Conservation (phyloP, 2,113 vertebrate genomes). For the Hypanus sabinus region DNA sequence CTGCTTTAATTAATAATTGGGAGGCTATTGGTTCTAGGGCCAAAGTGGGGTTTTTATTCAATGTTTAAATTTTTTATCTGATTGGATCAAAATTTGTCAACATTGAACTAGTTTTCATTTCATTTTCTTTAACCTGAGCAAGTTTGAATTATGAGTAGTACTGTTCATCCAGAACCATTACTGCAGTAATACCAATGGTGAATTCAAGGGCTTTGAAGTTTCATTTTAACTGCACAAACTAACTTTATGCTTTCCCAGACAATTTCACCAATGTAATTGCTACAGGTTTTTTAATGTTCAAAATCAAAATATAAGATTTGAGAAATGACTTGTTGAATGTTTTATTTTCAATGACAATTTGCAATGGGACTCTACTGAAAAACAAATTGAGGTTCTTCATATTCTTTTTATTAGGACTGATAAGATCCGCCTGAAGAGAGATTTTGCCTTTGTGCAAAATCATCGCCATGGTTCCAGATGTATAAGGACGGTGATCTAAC, state of each 20-base stretch:
- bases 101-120: not conserved
- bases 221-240: not conserved
- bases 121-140: not conserved
- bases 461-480: not conserved
- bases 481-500: not conserved
- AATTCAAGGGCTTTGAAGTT: not conserved
- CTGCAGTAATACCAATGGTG: not conserved
- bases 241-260: not conserved
- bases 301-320: not conserved
- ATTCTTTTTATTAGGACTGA: slow-evolving; percentile 36
- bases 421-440: slow-evolving; percentile 27
- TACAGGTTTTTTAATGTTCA: not conserved
- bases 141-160: not conserved
- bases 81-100: not conserved
- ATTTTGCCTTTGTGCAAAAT: slow-evolving; percentile 33
- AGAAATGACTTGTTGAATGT: not conserved
- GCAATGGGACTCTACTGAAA: slow-evolving; percentile 5
- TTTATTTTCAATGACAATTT: slow-evolving; percentile 8
- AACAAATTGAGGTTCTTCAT: slow-evolving; percentile 33
- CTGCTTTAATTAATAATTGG: not conserved
- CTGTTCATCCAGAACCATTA: not conserved
- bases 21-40: not conserved
- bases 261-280: not conserved
- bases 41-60: too few relatives aligned
- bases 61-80: not conserved